phyloP scores from a whole-genome alignment of 2,113 vertebrate species.

The Amphiprion ocellaris region DNA sequence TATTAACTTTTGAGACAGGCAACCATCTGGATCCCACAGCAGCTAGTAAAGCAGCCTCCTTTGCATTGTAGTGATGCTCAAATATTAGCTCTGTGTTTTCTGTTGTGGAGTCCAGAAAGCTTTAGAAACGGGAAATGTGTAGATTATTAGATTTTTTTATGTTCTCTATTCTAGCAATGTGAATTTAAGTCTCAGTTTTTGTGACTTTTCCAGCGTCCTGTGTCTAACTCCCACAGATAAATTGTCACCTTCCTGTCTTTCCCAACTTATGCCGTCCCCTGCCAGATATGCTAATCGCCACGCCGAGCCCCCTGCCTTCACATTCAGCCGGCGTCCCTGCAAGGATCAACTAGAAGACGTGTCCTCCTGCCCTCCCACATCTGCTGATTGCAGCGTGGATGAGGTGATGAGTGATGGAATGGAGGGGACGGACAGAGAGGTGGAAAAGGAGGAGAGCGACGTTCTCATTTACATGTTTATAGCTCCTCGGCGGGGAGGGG shows the following conservation, averaged over 20 bases:
- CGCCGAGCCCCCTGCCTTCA: slow-evolving; percentile 55
- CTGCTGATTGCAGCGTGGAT: slow-evolving; percentile 51
- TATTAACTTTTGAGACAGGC: no score
- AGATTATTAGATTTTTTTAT: slow-evolving; percentile 22
- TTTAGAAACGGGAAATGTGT: slow-evolving; percentile 34
- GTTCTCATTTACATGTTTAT: slow-evolving; percentile 85
- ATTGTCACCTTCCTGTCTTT: slow-evolving; percentile 39
- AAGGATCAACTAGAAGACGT: slow-evolving; percentile 39
- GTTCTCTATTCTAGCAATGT: slow-evolving; percentile 35
- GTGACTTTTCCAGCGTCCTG: background rate
- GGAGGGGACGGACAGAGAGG: slow-evolving; percentile 47
- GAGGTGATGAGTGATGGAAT: slow-evolving; percentile 67
- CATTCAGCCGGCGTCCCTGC: slow-evolving; percentile 60
- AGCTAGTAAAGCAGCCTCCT: slow-evolving; percentile 5
- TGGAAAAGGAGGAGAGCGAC: slow-evolving; percentile 46
- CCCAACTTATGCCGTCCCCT: slow-evolving; percentile 21
- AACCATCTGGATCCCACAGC: slow-evolving; percentile 1
- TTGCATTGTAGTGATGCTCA: slow-evolving; percentile 46
- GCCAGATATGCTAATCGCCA: slow-evolving; percentile 58
- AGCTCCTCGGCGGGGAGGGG: slow-evolving; percentile 73
- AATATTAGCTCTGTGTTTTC: slow-evolving; percentile 67
- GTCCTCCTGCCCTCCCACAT: slow-evolving; percentile 46
- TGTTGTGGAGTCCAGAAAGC: slow-evolving; percentile 40
- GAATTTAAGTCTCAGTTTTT: slow-evolving; percentile 38
- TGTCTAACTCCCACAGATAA: slow-evolving; percentile 28